Conservation (phyloP, 1,140 invertebrate species). For the Globodera rostochiensis region DNA sequence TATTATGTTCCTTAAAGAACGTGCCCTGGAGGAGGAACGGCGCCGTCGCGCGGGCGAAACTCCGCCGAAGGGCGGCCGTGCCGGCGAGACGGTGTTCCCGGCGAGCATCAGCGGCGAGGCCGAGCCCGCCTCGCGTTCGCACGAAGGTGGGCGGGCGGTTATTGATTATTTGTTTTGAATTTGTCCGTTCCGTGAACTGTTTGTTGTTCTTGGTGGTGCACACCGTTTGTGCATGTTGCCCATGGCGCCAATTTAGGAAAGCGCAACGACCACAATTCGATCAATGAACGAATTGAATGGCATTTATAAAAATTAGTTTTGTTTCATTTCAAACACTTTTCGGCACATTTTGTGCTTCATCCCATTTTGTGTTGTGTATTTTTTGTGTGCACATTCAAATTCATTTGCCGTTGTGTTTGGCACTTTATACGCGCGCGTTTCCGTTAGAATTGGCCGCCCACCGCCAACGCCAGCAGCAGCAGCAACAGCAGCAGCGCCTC, state of each 20-base stretch:
- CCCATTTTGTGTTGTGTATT: no score
- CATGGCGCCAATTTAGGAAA: no score
- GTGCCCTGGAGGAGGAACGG: conserved; percentile 27
- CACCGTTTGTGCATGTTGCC: no score
- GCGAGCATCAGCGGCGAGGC: conserved; percentile 19
- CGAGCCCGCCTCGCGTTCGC: conserved; percentile 21
- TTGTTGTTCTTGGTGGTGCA: no score
- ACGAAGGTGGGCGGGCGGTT: conserved; percentile 23
- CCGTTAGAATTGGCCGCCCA: conserved; percentile 25
- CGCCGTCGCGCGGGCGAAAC: conserved; percentile 19
- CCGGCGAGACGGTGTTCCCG: conserved; percentile 47
- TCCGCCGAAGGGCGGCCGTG: conserved; percentile 28
- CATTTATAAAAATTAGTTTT: no score
- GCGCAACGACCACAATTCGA: no score
- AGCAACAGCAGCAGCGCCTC: neutral
- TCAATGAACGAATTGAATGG: no score
- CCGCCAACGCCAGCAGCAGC: neutral
- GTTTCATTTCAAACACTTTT: no score
- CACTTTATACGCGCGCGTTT: conserved; percentile 22
- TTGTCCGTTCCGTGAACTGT: no score
- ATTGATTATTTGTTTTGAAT: no score
- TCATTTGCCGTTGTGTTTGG: conserved; percentile 4
- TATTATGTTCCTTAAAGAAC: conserved; percentile 8
- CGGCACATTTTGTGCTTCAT: no score
- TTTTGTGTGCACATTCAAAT: no score